A percentile compares a stretch with the other conserved stretches of the same genome.
phyloP scores from a whole-genome alignment of 2,797 vertebrate species.

The Varecia variegata region DNA sequence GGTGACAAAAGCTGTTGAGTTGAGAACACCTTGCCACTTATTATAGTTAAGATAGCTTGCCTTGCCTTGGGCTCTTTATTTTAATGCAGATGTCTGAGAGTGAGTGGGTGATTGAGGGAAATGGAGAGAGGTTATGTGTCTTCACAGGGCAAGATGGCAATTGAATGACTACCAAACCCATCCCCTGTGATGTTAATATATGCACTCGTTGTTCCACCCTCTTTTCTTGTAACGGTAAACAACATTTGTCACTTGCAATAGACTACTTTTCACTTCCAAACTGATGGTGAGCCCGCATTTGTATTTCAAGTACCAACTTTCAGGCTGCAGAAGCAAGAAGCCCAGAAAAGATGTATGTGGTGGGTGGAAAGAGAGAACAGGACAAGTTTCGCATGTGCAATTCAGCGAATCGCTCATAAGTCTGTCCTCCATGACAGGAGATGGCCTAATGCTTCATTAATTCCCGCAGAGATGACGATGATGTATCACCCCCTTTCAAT shows the following conservation, averaged over 20 bases:
- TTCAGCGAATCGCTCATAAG: constrained; percentile 80
- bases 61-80: constrained; percentile 82
- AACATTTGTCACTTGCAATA: constrained; percentile 84
- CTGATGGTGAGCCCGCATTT: constrained; percentile 81
- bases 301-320: constrained; percentile 81
- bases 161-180: constrained; percentile 84
- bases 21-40: constrained; percentile 81
- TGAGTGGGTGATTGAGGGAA: constrained; percentile 82
- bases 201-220: constrained; percentile 81
- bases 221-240: constrained; percentile 83
- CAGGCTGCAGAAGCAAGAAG: constrained; percentile 65
- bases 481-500: constrained; percentile 85
- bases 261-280: constrained; percentile 84
- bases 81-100: constrained; percentile 83
- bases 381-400: constrained; percentile 70
- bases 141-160: constrained; percentile 81
- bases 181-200: constrained; percentile 84
- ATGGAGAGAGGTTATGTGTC: constrained; percentile 82
- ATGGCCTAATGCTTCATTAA: constrained; percentile 86
- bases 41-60: constrained; percentile 80
- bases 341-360: constrained; percentile 73
- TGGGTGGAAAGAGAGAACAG: constrained; percentile 63
- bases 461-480: constrained; percentile 81
- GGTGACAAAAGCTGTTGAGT: constrained; percentile 75
- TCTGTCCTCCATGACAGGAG: constrained; percentile 83